Evolutionary conservation across 2,888 invertebrate genomes (phyloP).

Genomic region (Imbricaverruca yamaguchii): DNA sequence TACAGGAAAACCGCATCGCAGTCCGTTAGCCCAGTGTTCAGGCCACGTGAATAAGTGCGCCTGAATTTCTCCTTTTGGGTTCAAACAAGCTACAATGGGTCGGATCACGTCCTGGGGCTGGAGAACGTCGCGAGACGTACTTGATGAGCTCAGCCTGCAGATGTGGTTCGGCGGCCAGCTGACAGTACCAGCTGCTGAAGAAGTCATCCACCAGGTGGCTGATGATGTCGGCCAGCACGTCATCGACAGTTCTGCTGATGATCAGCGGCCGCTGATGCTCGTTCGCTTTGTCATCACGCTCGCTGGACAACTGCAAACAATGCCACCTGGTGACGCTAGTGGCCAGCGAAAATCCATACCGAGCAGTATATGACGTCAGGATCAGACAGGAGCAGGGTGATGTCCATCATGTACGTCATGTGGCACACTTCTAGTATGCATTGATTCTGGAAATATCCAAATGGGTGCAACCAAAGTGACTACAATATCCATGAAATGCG

Average conservation of each 20-base stretch:
- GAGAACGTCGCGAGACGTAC: not conserved
- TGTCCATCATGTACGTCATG: no score
- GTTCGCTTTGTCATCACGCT: not conserved
- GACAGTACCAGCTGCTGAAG: conserved; percentile 18
- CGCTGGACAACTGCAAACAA: not conserved
- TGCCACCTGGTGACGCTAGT: not conserved
- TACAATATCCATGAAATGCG: not conserved
- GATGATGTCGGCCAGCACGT: not conserved
- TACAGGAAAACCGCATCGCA: no score
- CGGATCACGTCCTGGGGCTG: no score
- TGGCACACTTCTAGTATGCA: not conserved
- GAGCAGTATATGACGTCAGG: no score
- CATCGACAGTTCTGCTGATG: not conserved
- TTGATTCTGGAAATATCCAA: not conserved
- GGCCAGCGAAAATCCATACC: no score
- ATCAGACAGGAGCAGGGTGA: no score
- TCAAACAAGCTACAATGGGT: no score
- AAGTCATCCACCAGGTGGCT: not conserved
- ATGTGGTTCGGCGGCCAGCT: not conserved
- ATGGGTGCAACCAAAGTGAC: not conserved
- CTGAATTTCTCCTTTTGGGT: no score
- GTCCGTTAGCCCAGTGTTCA: no score
- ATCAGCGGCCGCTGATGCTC: not conserved
- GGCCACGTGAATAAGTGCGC: no score
- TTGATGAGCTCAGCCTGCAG: not conserved